These are phyloP conservation scores for Calliphora vicina DNA, from an alignment of 1,140 invertebrate genomes.

Conservation along the genomic window DNA sequence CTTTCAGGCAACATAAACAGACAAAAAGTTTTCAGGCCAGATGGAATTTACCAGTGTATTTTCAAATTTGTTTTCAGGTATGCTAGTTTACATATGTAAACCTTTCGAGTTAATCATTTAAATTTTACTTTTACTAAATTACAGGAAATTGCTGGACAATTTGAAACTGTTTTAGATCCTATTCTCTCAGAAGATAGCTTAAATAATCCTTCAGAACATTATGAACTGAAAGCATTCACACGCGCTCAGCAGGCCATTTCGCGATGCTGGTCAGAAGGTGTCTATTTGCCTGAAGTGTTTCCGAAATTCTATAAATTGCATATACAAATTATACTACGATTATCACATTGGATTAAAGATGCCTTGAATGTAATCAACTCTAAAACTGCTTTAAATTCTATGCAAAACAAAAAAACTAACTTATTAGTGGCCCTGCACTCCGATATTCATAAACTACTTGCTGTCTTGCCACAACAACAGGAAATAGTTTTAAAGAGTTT, in stretches of 20 bases:
- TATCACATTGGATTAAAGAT: conserved; percentile 73
- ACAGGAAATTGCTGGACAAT: conserved; percentile 78
- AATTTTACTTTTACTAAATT: neutral
- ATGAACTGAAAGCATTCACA: conserved; percentile 50
- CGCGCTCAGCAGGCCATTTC: conserved; percentile 61
- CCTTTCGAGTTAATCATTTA: no score
- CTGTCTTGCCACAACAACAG: conserved; percentile 46
- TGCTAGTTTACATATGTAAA: neutral
- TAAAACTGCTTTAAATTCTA: conserved; percentile 15
- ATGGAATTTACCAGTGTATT: conserved; percentile 95
- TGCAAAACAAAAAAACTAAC: conserved; percentile 40
- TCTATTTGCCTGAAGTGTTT: conserved; percentile 77
- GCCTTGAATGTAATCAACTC: conserved; percentile 54
- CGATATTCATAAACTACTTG: conserved; percentile 51
- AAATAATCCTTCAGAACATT: conserved; percentile 11
- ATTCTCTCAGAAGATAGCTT: conserved; percentile 45
- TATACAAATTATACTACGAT: conserved; percentile 81
- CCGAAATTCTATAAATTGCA: conserved; percentile 89
- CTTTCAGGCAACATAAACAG: conserved; percentile 71
- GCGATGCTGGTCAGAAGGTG: conserved; percentile 76
- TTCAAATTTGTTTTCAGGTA: conserved; percentile 87
- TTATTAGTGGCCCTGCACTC: conserved; percentile 51
- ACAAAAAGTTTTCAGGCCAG: conserved; percentile 80
- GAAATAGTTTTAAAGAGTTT: conserved; percentile 23
- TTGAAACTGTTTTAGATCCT: conserved; percentile 60